Conservation (phyloP, 2,113 vertebrate genomes). For the Podocnemis expansa region DNA sequence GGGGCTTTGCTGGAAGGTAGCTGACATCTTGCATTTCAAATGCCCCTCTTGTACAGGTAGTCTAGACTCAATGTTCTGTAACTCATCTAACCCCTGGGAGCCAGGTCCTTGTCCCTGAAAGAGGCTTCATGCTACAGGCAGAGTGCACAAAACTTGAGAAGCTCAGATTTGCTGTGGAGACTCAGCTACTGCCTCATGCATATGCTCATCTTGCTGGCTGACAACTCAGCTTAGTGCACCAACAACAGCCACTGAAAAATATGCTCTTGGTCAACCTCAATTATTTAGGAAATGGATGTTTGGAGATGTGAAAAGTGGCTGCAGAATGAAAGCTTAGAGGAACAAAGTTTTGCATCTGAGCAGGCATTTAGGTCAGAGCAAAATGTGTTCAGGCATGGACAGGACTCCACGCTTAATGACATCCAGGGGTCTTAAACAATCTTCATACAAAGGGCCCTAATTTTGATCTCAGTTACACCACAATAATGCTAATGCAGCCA, state of each 20-base stretch:
- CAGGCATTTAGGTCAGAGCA: not conserved
- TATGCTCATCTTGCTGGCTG: not conserved
- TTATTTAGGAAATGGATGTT: not conserved
- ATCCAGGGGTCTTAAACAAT: not conserved
- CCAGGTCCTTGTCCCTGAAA: not conserved
- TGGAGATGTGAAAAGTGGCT: not conserved
- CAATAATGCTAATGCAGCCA: not conserved
- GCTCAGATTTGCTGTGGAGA: not conserved
- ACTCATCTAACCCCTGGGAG: not conserved
- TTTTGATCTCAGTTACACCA: not conserved
- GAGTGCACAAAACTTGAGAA: not conserved
- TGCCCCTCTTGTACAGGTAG: not conserved
- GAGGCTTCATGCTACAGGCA: not conserved
- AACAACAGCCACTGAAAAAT: not conserved
- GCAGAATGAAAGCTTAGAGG: not conserved
- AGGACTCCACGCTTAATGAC: accelerated
- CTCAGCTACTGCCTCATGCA: not conserved
- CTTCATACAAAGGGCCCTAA: not conserved
- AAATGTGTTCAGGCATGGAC: not conserved
- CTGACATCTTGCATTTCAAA: not conserved
- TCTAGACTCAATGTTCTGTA: not conserved
- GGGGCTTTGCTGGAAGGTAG: not conserved
- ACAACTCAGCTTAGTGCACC: not conserved
- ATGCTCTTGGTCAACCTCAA: not conserved
- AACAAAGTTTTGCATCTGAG: not conserved